Evolutionary conservation across 1,140 invertebrate genomes (phyloP).

Genomic region (Bacillus rossius): DNA sequence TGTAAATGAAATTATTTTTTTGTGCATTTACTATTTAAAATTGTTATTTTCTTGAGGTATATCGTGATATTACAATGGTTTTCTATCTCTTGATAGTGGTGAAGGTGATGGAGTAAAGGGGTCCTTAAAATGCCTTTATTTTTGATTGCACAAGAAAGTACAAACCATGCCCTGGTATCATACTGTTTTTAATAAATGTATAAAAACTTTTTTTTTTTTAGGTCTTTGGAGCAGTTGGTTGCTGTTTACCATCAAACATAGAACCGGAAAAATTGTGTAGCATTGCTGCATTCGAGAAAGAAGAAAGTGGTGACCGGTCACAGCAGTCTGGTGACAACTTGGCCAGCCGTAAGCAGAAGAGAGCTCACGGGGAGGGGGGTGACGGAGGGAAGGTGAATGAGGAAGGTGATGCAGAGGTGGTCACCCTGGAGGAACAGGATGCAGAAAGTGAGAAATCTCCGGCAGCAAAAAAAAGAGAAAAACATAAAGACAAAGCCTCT

Average conservation of each 20-base stretch:
- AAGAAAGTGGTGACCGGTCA: not conserved
- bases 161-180: no score
- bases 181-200: no score
- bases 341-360: not conserved
- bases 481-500: not conserved
- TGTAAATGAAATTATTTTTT: no score
- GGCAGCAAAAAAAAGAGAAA: not conserved
- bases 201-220: not conserved
- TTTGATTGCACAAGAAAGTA: no score
- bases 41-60: no score
- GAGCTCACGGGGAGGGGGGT: not conserved
- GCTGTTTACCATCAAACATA: slow-evolving; percentile 58
- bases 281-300: slow-evolving; percentile 35
- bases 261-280: slow-evolving; percentile 59
- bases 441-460: slow-evolving; percentile 4
- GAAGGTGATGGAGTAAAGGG: no score
- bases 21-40: no score
- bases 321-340: not conserved
- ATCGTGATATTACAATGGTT: no score
- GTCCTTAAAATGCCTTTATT: no score
- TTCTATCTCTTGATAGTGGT: no score
- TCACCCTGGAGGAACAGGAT: not conserved
- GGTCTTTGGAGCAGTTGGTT: slow-evolving; percentile 48
- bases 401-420: not conserved
- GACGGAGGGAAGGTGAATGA: slow-evolving; percentile 16